Base-by-base conservation (phyloP, 2,113 vertebrate species). In the Scolopax mira region DNA sequence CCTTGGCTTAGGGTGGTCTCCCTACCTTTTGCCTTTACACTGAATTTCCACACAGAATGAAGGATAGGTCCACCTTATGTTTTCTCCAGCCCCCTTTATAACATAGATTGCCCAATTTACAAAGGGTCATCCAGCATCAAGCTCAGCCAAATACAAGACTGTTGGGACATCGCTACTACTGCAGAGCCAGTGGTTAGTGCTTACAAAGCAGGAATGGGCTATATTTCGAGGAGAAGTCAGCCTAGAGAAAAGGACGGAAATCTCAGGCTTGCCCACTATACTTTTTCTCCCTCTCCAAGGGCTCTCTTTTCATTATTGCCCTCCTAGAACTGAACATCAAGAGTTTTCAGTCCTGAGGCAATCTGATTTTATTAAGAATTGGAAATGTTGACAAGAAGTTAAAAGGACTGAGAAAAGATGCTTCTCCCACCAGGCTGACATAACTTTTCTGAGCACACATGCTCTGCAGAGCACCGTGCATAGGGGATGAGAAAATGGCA, bases 331-430 rank as follows among this genome's bases (percentile, higher is more conserved):
- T 31, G 78, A 89, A 77, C 69, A 84, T 62, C 30, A 65, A 55
- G 70, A 87, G 23, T 28, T 84, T 71, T 35, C 83, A 57, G 58
- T 82, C 84, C 58, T 49, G 57, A 74, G 66, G 78, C 86, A 37
- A 19, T 67, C 46, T 73, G 81, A 73, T 89, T 95, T 95, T 65
- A 85, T 75, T 72, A 95, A 91, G 81, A 79, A 94, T 21, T 58
- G 70, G 84, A 87, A 75, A 93, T 65, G 66, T 70, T 84, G 85
- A 79, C 89, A 79, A 35, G 65, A 62, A 82, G 67, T 67, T 79
- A 81, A 93, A 92, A 89, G 62, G 75, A 66, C 57, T 37, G n/a
- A 51, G 75, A 66, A 52, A 93, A 82, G 70, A 65, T 54, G 74
- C 78, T 61, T 75, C 44, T 91, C 78, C 74, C 77, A 75, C 33